Evolutionary conservation across 2,113 vertebrate species (phyloP), one percentile per base, ranked within the genome.

Genomic region (Heloderma charlesbogerti): DNA sequence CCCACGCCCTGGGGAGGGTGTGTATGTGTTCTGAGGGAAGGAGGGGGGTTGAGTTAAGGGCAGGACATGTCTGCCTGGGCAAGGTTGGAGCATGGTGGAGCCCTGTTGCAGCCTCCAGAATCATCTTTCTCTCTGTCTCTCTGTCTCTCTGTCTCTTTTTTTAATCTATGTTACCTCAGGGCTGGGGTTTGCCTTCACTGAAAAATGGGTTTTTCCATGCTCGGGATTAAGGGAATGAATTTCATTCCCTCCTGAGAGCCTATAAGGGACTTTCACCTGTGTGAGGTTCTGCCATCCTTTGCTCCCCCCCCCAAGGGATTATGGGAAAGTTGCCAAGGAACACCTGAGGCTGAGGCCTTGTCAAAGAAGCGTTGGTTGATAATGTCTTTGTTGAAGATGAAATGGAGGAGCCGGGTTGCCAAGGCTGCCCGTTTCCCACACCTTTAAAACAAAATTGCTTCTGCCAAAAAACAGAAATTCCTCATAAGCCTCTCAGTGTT

Each of bases 1-100:
- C 90, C 84, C 90, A 87, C 84, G 54, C 90, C 84, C 90, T 72
- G 20, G 1, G 15, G 34, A 43, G 75, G 43, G 48, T 37, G 74
- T 86, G 75, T 27, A 51, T 71, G 20, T 79, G 34, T 85, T 7
- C 77, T 60, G 18, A 25, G 4, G n/a, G 45, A 9, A 51, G 43
- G 0, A 1, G 54, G 6, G 15, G 57, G 57, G 37, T 79, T 29
- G 48, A 57, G 66, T 88, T 88, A 22, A 69, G 31, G 78, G 63
- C 63, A 89, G 48, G 78, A 81, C 34, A 3, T 29, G 45, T 71
- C 87, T 88, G 63, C 48, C 48, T n/a, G n/a, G 85, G 78, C 78
- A 88, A 79, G 60, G 75, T 31, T 79, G 18, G 57, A 66, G 74
- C 40, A 2, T 22, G 60, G 43, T 3, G 25, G 31, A 43, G 31